phyloP scores from a whole-genome alignment of 2,797 vertebrate genomes.

The Alosa sapidissima region DNA sequence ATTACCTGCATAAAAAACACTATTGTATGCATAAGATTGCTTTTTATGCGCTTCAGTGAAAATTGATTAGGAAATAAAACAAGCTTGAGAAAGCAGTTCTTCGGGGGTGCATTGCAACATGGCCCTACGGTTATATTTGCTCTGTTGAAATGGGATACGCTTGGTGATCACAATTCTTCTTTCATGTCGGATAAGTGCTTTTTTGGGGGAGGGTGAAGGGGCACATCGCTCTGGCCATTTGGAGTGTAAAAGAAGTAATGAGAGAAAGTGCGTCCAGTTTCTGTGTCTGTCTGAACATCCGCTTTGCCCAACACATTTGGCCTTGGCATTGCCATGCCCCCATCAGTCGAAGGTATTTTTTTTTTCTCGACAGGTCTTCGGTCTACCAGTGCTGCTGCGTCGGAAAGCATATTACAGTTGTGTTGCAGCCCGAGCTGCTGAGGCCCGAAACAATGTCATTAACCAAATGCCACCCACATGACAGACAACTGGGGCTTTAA shows the following conservation, averaged over 20 bases:
- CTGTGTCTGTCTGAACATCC: neutral
- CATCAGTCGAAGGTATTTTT: neutral
- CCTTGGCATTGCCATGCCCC: neutral
- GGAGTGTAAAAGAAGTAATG: neutral
- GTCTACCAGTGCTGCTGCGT: neutral
- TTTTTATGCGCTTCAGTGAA: conserved; percentile 38
- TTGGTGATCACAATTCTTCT: conserved; percentile 24
- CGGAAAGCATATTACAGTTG: neutral
- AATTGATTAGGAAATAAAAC: conserved; percentile 39
- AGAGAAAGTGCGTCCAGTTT: neutral
- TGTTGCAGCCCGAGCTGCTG: neutral
- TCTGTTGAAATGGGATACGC: conserved; percentile 23
- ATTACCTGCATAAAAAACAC: conserved; percentile 43
- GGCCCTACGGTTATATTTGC: conserved; percentile 24
- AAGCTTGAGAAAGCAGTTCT: conserved; percentile 33
- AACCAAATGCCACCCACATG: conserved; percentile 20
- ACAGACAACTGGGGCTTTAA: conserved; percentile 14
- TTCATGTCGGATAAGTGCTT: conserved; percentile 21
- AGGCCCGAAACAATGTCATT: conserved; percentile 14
- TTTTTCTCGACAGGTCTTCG: neutral
- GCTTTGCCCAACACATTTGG: neutral
- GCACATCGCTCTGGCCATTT: neutral
- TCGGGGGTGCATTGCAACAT: conserved; percentile 22
- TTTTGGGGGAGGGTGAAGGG: neutral
- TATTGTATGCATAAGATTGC: conserved; percentile 31